Conservation (phyloP, 64 coral and sea anemone genomes). For the Actinia tenebrosa region DNA sequence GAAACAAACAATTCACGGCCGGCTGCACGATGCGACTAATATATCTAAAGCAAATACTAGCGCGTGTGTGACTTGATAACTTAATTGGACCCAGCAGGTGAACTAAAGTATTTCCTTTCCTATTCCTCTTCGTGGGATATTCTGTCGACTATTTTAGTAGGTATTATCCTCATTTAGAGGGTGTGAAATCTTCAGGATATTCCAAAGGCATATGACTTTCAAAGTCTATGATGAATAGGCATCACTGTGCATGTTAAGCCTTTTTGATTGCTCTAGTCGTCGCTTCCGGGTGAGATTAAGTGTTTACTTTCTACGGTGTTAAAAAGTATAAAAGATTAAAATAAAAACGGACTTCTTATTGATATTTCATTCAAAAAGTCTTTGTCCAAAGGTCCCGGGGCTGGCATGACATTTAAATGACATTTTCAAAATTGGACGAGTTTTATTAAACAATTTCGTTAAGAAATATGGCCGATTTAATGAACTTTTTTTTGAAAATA, state of each 20-base stretch:
- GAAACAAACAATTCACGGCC: not conserved
- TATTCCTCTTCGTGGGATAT: not conserved
- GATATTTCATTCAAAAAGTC: not conserved
- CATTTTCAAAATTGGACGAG: constrained; percentile 10
- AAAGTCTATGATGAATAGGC: not conserved
- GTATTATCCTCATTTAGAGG: not conserved
- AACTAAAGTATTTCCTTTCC: not conserved
- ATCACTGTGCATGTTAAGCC: not conserved
- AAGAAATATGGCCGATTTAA: not conserved
- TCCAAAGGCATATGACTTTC: not conserved
- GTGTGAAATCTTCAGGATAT: not conserved
- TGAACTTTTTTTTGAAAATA: not conserved
- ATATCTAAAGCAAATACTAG: constrained; percentile 13
- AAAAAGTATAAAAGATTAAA: not conserved
- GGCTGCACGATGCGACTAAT: not conserved
- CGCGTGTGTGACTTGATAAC: not conserved
- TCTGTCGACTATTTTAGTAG: not conserved
- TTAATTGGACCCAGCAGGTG: constrained; percentile 15
- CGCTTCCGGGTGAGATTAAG: constrained; percentile 2
- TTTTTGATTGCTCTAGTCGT: not conserved
- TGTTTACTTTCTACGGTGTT: constrained; percentile 1
- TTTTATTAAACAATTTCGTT: not conserved
- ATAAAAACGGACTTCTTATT: constrained; percentile 1
- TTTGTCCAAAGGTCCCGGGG: not conserved
- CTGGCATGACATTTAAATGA: not conserved